phyloP scores from a whole-genome alignment of 2,113 vertebrate species.

The Paralichthys olivaceus region DNA sequence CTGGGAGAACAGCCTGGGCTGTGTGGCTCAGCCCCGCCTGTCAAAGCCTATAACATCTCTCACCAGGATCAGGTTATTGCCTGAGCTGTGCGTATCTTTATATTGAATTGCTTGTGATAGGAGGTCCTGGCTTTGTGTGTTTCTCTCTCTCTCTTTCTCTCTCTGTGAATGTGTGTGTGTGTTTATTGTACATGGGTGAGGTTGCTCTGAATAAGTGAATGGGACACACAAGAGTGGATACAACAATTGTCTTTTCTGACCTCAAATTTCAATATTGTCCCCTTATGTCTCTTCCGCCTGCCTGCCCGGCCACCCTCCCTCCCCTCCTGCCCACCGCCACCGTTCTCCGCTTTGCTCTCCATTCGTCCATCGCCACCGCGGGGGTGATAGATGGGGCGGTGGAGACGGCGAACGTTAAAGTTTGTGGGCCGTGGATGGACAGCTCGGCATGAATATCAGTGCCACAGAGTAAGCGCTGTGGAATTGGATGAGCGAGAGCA shows the following conservation, averaged over 20 bases:
- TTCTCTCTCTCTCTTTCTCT: background rate
- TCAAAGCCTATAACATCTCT: constrained; percentile 76
- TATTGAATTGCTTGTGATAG: constrained; percentile 71
- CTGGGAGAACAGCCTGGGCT: constrained; percentile 70
- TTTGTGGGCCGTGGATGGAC: constrained; percentile 82
- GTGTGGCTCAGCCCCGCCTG: constrained; percentile 70
- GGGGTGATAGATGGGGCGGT: constrained; percentile 74
- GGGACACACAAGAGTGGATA: constrained; percentile 66
- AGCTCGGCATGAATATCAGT: constrained; percentile 79
- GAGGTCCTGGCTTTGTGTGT: constrained; percentile 24
- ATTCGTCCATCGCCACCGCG: constrained; percentile 67
- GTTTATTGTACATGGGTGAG: constrained; percentile 47
- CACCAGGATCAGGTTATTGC: constrained; percentile 77
- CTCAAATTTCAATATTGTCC: constrained; percentile 75
- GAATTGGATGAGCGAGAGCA: constrained; percentile 71
- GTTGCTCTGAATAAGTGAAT: constrained; percentile 66
- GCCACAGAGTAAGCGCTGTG: constrained; percentile 58
- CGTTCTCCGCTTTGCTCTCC: constrained; percentile 27
- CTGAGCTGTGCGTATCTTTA: constrained; percentile 68
- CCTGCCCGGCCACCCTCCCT: background rate
- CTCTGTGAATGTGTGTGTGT: background rate
- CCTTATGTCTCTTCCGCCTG: constrained; percentile 16
- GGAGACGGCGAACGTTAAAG: constrained; percentile 73
- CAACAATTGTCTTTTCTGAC: constrained; percentile 76
- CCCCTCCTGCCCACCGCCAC: background rate